Conservation (phyloP, 2,113 vertebrate species). For the Ctenodactylus gundi region DNA sequence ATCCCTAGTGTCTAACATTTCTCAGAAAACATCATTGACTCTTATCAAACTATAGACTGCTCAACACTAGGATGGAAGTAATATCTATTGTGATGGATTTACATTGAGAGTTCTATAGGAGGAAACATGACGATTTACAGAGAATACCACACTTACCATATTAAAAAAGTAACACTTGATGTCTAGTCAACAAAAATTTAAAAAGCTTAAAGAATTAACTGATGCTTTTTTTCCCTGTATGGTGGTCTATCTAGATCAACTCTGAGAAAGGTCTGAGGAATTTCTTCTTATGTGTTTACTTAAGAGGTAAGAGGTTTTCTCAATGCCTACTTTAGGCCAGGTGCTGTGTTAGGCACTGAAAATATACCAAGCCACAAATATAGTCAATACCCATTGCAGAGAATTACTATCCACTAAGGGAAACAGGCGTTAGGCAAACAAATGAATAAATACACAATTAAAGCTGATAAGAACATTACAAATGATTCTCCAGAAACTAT, state of each 20-base stretch:
- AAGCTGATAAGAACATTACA: neutral
- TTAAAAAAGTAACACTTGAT: constrained; percentile 1
- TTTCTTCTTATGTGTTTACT: neutral
- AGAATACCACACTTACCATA: neutral
- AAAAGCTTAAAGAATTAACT: neutral
- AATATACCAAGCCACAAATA: neutral
- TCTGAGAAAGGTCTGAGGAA: neutral
- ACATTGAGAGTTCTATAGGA: neutral
- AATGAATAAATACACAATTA: constrained; percentile 2
- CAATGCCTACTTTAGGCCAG: neutral
- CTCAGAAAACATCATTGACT: neutral
- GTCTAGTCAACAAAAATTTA: neutral
- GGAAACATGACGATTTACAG: neutral
- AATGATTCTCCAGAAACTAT: neutral
- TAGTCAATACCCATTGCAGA: neutral
- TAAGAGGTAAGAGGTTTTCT: constrained; percentile 36
- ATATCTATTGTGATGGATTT: neutral
- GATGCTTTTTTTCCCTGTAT: neutral
- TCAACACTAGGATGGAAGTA: neutral
- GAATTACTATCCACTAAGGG: neutral
- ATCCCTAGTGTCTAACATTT: neutral
- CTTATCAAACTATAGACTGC: neutral
- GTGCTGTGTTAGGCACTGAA: neutral
- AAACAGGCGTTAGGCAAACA: neutral
- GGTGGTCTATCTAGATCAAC: neutral